Evolutionary conservation across 2,888 invertebrate genomes (phyloP).

Genomic region (Stenichneumon culpator): DNA sequence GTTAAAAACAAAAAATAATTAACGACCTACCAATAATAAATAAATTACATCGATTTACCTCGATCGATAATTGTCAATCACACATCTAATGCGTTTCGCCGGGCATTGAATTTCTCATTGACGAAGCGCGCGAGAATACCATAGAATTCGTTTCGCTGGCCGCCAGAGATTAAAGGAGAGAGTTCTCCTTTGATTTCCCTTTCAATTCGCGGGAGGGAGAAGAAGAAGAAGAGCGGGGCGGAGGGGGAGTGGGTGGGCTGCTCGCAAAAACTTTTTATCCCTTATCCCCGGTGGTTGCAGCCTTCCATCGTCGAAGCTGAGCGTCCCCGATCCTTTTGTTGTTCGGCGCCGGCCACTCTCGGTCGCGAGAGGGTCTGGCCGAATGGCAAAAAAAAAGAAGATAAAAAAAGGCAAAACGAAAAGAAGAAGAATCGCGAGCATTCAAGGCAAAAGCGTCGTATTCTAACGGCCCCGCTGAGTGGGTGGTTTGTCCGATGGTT

Average conservation of each 20-base stretch:
- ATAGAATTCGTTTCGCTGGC: constrained; percentile 49
- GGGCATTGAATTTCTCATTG: constrained; percentile 19
- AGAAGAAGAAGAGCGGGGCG: background rate
- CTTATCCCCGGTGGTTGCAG: constrained; percentile 48
- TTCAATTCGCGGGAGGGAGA: constrained; percentile 21
- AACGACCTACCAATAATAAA: background rate
- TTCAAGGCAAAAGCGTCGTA: constrained; percentile 53
- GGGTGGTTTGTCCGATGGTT: constrained; percentile 19
- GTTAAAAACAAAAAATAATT: background rate
- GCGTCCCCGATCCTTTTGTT: constrained; percentile 60
- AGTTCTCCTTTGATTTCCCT: constrained; percentile 58
- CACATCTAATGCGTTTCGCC: constrained; percentile 3
- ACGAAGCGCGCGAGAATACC: constrained; percentile 35
- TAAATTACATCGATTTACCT: background rate
- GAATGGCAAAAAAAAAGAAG: constrained; percentile 29
- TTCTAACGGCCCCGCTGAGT: constrained; percentile 36
- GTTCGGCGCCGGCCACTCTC: constrained; percentile 65
- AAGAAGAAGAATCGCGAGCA: constrained; percentile 42
- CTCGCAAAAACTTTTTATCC: constrained; percentile 62
- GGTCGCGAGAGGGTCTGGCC: constrained; percentile 54
- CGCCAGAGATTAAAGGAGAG: constrained; percentile 33
- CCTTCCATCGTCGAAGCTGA: constrained; percentile 43
- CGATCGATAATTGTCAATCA: constrained; percentile 6
- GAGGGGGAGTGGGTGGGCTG: constrained; percentile 36
- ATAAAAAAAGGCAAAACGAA: constrained; percentile 32